Evolutionary conservation across 1,140 invertebrate species (phyloP).

Genomic region (Drosophila sproati): DNA sequence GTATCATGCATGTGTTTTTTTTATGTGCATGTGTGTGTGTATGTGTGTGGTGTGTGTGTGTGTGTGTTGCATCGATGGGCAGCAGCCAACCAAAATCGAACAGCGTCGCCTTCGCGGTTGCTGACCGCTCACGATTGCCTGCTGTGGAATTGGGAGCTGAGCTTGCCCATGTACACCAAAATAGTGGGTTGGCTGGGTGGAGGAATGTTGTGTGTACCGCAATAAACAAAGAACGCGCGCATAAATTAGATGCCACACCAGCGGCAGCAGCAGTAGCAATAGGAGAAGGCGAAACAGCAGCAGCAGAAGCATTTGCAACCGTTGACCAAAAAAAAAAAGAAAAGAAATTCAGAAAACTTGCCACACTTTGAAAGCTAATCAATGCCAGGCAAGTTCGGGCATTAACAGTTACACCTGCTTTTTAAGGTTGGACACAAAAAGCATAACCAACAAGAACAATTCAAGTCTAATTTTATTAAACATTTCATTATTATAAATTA

Average conservation of each 20-base stretch:
- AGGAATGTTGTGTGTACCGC: constrained; percentile 40
- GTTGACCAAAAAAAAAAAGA: neutral
- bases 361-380: constrained; percentile 64
- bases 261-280: constrained; percentile 30
- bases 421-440: neutral
- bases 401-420: neutral
- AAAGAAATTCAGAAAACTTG: constrained; percentile 4
- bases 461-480: too few relatives aligned
- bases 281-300: constrained; percentile 5
- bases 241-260: constrained; percentile 68
- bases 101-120: constrained; percentile 42
- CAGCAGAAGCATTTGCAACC: constrained; percentile 3
- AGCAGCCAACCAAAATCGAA: constrained; percentile 78
- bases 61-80: constrained; percentile 49
- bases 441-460: neutral
- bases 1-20: neutral
- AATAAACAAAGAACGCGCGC: constrained; percentile 68
- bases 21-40: neutral
- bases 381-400: constrained; percentile 38
- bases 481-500: too few relatives aligned
- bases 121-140: constrained; percentile 37
- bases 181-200: constrained; percentile 6
- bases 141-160: neutral
- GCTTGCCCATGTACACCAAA: constrained; percentile 19
- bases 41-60: constrained; percentile 21